Conservation (phyloP, 2,113 vertebrate species). For the Pycnonotus jocosus region DNA sequence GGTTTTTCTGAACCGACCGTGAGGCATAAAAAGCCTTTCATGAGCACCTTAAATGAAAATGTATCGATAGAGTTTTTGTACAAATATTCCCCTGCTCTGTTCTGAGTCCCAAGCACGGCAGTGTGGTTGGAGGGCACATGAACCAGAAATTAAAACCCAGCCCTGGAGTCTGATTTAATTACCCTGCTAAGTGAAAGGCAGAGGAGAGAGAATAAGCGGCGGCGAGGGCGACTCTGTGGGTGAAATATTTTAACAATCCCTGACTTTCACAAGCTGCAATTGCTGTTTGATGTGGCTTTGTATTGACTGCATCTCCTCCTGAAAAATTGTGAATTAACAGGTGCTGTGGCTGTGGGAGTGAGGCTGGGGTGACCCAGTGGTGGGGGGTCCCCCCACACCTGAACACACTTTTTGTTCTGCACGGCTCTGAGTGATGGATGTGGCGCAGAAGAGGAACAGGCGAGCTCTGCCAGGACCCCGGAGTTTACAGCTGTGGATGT, state of each 20-base stretch:
- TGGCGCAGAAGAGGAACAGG: fast-evolving
- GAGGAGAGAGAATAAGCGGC: neutral
- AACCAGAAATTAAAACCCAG: conserved; percentile 49
- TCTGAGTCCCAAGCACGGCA: neutral
- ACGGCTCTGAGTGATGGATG: fast-evolving
- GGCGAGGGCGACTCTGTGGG: neutral
- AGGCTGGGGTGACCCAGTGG: neutral
- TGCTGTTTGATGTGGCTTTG: neutral
- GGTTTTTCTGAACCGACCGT: neutral
- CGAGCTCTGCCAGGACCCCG: neutral
- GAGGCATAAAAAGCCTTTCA: neutral
- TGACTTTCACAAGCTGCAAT: fast-evolving
- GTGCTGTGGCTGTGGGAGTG: neutral
- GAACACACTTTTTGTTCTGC: neutral
- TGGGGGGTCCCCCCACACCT: neutral
- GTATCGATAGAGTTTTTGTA: neutral
- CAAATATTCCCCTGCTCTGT: neutral
- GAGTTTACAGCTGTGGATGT: fast-evolving
- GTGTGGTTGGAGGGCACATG: conserved; percentile 21
- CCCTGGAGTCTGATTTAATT: conserved; percentile 42
- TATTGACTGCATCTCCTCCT: neutral
- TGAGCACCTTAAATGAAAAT: neutral
- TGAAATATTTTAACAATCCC: neutral
- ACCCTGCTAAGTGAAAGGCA: conserved; percentile 32
- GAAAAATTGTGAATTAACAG: neutral